A percentile compares a stretch with the other conserved stretches of the same genome.
These are phyloP conservation scores for Brachyalestes nurse DNA, from an alignment of 2,797 vertebrate species.

Conservation along the genomic window DNA sequence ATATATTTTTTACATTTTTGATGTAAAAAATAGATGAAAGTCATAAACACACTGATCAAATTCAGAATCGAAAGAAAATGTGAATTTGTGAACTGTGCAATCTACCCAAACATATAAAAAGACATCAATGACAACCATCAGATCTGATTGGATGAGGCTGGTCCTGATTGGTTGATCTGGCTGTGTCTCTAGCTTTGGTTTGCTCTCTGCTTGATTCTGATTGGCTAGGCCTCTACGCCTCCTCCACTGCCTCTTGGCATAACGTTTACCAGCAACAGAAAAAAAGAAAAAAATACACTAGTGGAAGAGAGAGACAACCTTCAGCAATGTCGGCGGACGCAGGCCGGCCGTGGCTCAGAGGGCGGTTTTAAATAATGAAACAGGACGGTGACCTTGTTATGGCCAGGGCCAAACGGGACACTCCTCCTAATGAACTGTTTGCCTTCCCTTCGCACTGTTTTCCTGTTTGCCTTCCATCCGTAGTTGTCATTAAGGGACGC, in stretches of 20 bases:
- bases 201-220: background rate
- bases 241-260: background rate
- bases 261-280: background rate
- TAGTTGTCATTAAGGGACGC: constrained; percentile 1
- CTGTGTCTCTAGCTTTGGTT: background rate
- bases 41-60: too few species aligned
- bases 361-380: constrained; percentile 34
- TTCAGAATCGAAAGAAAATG: too few species aligned
- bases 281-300: background rate
- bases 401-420: background rate
- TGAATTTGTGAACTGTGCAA: too few species aligned
- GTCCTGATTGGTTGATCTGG: too few species aligned
- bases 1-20: too few species aligned
- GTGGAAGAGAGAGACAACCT: background rate
- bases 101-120: too few species aligned
- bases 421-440: constrained; percentile 26
- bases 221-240: background rate
- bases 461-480: background rate
- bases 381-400: constrained; percentile 26
- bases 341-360: background rate
- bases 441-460: background rate
- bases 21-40: too few species aligned
- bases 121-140: too few species aligned
- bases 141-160: too few species aligned
- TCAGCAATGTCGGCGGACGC: constrained; percentile 11